phyloP scores from a whole-genome alignment of 2,113 vertebrate genomes.

The Larimichthys crocea region DNA sequence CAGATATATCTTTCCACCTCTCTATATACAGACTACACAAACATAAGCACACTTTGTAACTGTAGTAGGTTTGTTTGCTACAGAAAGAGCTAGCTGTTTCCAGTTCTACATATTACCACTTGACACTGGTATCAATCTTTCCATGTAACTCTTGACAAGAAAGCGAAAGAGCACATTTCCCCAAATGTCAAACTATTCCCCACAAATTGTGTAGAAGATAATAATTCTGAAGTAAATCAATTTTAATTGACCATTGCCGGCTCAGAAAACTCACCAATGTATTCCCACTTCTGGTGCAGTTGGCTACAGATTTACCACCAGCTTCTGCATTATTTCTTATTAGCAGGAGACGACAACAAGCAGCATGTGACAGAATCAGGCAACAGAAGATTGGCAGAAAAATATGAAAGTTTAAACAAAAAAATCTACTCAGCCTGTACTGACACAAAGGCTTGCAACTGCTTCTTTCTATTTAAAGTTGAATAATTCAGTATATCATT shows the following conservation, averaged over 20 bases:
- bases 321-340: constrained; percentile 49
- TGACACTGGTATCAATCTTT: background rate
- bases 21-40: background rate
- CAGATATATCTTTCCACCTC: background rate
- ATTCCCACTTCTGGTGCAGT: constrained; percentile 27
- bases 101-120: background rate
- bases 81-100: background rate
- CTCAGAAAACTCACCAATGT: constrained; percentile 16
- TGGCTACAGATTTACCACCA: constrained; percentile 30
- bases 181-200: background rate
- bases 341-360: constrained; percentile 24
- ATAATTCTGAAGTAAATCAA: background rate
- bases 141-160: background rate
- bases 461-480: background rate
- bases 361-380: constrained; percentile 34
- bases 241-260: constrained; percentile 15
- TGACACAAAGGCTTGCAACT: background rate
- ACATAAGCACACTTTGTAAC: background rate
- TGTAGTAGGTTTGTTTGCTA: background rate
- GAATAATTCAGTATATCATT: background rate
- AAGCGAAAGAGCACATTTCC: too few species aligned
- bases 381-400: constrained; percentile 10
- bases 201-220: background rate
- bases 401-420: constrained; percentile 5
- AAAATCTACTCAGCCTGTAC: background rate